Conservation (phyloP, 2,113 vertebrate species). For the Ondatra zibethicus region DNA sequence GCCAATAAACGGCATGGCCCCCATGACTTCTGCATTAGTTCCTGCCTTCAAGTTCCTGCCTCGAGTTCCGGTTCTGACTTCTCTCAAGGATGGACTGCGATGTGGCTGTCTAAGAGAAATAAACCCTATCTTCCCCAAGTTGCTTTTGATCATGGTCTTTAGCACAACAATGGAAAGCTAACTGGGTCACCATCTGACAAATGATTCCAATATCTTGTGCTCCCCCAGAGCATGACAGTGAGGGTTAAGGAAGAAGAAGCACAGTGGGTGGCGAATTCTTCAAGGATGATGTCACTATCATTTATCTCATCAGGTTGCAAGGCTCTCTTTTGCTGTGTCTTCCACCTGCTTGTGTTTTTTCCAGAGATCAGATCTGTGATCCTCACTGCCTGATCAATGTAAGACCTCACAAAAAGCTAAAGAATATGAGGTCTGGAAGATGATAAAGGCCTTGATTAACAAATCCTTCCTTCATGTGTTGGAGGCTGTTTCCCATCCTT, state of each 20-base stretch:
- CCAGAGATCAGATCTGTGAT: background rate
- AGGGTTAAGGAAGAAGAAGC: background rate
- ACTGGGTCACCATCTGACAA: background rate
- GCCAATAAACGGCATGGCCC: no score
- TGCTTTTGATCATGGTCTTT: background rate
- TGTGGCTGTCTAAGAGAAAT: background rate
- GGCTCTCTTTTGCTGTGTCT: background rate
- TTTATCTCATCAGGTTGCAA: no score
- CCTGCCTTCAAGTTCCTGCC: background rate
- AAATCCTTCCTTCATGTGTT: background rate
- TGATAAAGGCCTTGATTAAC: background rate
- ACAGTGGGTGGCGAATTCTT: background rate
- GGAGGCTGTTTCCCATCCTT: background rate
- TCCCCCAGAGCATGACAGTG: background rate
- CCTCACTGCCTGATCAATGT: background rate
- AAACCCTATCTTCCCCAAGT: background rate
- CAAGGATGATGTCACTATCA: background rate
- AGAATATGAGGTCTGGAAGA: background rate
- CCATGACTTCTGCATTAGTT: background rate
- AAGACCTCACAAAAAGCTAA: background rate
- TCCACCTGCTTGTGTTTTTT: background rate
- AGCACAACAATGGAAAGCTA: background rate
- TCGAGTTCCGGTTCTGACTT: background rate
- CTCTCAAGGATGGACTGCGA: background rate
- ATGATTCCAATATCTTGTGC: background rate